Evolutionary conservation across 2,888 invertebrate genomes (phyloP).

Genomic region (Cantharis rustica): DNA sequence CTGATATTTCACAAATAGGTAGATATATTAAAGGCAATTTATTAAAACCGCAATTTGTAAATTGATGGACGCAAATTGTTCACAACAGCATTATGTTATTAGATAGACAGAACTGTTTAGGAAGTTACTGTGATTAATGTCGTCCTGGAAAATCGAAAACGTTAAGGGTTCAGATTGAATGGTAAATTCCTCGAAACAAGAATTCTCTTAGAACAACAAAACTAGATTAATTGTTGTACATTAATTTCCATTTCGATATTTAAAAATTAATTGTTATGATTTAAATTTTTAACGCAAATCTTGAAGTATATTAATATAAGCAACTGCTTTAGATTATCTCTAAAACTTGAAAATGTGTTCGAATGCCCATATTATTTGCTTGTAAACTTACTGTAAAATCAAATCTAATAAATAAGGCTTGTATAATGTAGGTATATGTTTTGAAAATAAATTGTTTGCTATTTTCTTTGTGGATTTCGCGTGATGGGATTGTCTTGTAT

Average conservation of each 20-base stretch:
- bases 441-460: constrained; percentile 10
- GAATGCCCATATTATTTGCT: not conserved
- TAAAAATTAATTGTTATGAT: not conserved
- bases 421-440: not conserved
- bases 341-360: not conserved
- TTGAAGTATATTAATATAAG: not conserved
- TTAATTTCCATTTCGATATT: not conserved
- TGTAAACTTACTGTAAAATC: not conserved
- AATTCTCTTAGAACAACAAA: not conserved
- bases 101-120: constrained; percentile 12
- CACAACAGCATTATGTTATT: constrained; percentile 6
- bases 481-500: constrained; percentile 7
- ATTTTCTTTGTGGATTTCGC: constrained; percentile 8
- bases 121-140: constrained; percentile 14
- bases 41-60: constrained; percentile 19
- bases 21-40: constrained; percentile 13
- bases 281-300: not conserved
- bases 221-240: not conserved
- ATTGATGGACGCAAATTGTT: constrained; percentile 21
- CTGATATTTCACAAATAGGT: not conserved
- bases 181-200: not conserved
- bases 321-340: not conserved
- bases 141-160: constrained; percentile 12
- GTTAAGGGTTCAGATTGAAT: constrained; percentile 7
- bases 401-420: not conserved